A percentile compares a stretch with the other conserved stretches of the same genome.
These are phyloP conservation scores for Hypocryptadius cinnamomeus DNA, from an alignment of 2,113 vertebrate species.

Conservation along the genomic window DNA sequence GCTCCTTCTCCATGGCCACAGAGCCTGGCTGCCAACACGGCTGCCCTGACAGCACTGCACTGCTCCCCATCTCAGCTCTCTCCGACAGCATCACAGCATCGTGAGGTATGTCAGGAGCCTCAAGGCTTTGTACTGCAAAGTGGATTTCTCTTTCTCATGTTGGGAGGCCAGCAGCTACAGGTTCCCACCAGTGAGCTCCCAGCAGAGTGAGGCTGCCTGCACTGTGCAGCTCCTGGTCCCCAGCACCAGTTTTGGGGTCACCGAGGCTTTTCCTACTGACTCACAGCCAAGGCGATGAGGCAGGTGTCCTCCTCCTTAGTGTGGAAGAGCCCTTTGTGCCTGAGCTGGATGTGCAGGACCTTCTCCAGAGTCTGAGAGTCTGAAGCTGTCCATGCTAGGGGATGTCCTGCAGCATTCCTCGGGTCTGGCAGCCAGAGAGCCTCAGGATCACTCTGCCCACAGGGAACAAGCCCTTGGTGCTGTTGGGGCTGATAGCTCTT, in stretches of 20 bases:
- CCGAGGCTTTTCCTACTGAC: not conserved
- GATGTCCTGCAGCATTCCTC: not conserved
- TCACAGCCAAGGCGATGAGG: not conserved
- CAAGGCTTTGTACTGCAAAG: not conserved
- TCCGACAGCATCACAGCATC: rapidly evolving
- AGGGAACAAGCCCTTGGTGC: not conserved
- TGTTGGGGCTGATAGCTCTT: not conserved
- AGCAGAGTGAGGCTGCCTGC: rapidly evolving
- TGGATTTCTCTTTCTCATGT: not conserved
- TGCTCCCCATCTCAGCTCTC: not conserved
- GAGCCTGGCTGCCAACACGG: not conserved
- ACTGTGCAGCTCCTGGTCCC: not conserved
- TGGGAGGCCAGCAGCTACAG: not conserved
- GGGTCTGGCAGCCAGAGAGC: not conserved
- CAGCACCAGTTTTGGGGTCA: not conserved
- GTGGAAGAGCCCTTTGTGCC: not conserved
- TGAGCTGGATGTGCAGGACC: not conserved
- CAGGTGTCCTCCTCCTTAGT: not conserved
- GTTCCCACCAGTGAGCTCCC: not conserved
- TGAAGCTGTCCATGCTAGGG: not conserved
- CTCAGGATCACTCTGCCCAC: not conserved
- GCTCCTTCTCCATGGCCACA: no score
- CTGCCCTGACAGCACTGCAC: no score
- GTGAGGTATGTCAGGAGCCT: not conserved
- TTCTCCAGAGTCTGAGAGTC: not conserved